Evolutionary conservation across 2,797 vertebrate genomes (phyloP).

Genomic region (Pampus argenteus): DNA sequence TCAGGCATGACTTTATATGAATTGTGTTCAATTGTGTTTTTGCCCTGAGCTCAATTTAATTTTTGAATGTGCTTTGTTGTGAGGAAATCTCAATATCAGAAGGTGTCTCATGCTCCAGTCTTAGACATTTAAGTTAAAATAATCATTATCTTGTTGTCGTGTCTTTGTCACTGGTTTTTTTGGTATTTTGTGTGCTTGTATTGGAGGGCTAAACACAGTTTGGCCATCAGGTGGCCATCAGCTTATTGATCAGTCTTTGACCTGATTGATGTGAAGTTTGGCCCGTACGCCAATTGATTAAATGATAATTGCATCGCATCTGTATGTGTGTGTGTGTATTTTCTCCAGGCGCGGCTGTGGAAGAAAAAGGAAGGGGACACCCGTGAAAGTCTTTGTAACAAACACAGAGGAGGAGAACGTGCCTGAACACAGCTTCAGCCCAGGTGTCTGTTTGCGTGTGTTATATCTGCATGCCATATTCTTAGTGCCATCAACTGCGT

Average conservation of each 20-base stretch:
- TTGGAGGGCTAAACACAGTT: slow-evolving; percentile 14
- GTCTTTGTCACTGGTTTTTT: not conserved
- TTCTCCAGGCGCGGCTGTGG: slow-evolving; percentile 84
- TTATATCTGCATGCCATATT: slow-evolving; percentile 53
- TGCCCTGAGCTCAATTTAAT: slow-evolving; percentile 2
- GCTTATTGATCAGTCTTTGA: slow-evolving; percentile 66
- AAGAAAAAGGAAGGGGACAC: slow-evolving; percentile 88
- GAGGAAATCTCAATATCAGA: not conserved
- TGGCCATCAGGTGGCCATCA: slow-evolving; percentile 58
- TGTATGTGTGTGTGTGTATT: slow-evolving; percentile 49
- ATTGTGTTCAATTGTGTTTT: not conserved
- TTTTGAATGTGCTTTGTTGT: not conserved
- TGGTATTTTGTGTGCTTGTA: slow-evolving; percentile 13
- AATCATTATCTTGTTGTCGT: not conserved
- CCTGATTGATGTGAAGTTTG: slow-evolving; percentile 74
- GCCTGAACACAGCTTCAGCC: slow-evolving; percentile 79
- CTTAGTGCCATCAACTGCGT: slow-evolving; percentile 29
- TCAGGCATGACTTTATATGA: slow-evolving; percentile 7
- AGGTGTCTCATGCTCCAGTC: not conserved
- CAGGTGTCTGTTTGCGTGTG: slow-evolving; percentile 75
- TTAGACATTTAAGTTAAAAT: not conserved
- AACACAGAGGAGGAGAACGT: slow-evolving; percentile 83
- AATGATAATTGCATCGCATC: slow-evolving; percentile 74
- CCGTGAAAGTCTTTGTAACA: slow-evolving; percentile 86
- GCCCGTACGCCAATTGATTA: slow-evolving; percentile 67